Evolutionary conservation across 1,140 invertebrate species (phyloP), one percentile per base, ranked within the genome.

Genomic region (Penaeus vannamei): DNA sequence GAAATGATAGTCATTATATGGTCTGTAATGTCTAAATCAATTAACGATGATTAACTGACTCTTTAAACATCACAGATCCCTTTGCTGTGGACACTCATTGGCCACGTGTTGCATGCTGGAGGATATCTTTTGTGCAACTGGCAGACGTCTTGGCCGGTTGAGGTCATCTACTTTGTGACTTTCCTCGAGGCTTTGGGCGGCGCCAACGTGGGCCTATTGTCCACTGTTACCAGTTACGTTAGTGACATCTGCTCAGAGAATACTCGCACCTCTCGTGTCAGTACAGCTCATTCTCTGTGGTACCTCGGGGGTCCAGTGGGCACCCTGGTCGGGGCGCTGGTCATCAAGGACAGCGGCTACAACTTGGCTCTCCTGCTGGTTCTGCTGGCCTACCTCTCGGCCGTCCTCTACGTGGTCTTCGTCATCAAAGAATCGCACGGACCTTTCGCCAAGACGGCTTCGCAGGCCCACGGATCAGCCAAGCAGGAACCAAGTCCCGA

Each of bases 341-440:
- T 90, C 22, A 87, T 90, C 46, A 84, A 80, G n/a, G 81, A 87
- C 60, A 62, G 82, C 42, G 84, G 72, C 17, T 90, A 90, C 53
- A 79, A 90, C 69, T 20, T 90, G 32, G 85, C 90, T 26, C 69
- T 90, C 20, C 76, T 64, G 8, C 83, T 90, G 32, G 84, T 87
- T 46, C 72, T 90, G 42, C 46, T 84, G 4, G 32, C 87, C 42
- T 87, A 90, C 82, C 26, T 87, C 23, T 76, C 53, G 60, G 85
- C 85, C 53, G 76, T 85, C 53, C 12, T 85, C 3, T 90, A 90
- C 82, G 84, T 90, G 59, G 61, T 90, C 1, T 60, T 90, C 32
- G 42, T 90, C 85, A 90, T 90, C 85, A 90, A 87, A 66, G 90
- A 90, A 32, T 87, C 85, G 23, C 84, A 87, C 53, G 90, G 90